Evolutionary conservation across 2,888 invertebrate genomes (phyloP), one percentile per base, ranked within the genome.

Genomic region (Folsomia manolachei): DNA sequence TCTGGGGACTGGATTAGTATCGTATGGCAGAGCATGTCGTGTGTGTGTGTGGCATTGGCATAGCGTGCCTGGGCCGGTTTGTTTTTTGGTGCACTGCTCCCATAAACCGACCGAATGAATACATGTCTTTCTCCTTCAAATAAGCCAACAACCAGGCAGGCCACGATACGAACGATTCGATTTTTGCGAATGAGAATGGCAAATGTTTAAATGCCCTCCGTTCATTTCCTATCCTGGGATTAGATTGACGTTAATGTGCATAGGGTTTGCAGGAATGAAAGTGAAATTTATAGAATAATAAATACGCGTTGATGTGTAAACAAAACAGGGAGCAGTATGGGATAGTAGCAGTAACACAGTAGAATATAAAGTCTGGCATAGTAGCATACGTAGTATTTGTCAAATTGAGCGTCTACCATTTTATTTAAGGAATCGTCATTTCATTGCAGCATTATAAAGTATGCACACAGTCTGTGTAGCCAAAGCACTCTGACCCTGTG

Each of bases 231-330:
- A 7, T 56, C 11, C 56, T 56, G 56, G 4, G 51, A 51, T 18
- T 9, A 18, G 51, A 56, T 14, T 56, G 56, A 51, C 21, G 56
- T 21, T 56, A n/a, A 14, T 14, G 56, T 7, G 56, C 56, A 56
- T n/a, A 56, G 56, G 56, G 56, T 56, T 56, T 66, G 27, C 23
- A 24, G 19, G 64, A 66, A 66, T 66, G 65, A 66, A 66, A 66
- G 65, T 66, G 65, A 66, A 66, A 66, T 66, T 66, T 51, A 66
- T 66, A 52, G 51, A 66, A 51, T 66, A 66, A 66, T 66, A 39
- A 66, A 63, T 56, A 56, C 56, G 19, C 56, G 56, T n/a, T 56
- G 19, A 51, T 2, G 19, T 66, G 52, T 39, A 66, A 51, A 66
- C 39, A 66, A 21, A 66, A 11, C 11, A 56, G n/a, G n/a, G n/a